A percentile compares a stretch with the other conserved stretches of the same genome.
These are phyloP conservation scores for Gallinago jamesoni DNA, from an alignment of 2,113 vertebrate genomes.

Conservation along the genomic window DNA sequence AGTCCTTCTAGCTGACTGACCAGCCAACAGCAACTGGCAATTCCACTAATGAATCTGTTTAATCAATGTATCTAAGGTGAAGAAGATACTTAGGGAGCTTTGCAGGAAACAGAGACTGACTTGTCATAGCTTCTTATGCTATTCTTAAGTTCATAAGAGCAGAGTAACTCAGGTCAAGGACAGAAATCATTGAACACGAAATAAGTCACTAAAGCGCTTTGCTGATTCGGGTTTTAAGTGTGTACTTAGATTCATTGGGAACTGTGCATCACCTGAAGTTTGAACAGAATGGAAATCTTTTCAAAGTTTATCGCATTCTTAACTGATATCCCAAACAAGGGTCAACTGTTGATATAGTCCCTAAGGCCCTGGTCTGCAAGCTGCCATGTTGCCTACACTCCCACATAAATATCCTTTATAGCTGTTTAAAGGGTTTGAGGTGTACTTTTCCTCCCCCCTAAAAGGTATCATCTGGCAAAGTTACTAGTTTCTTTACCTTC, in stretches of 20 bases:
- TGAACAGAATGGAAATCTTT: neutral
- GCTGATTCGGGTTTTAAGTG: neutral
- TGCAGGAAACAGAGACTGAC: neutral
- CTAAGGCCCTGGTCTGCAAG: neutral
- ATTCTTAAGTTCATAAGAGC: neutral
- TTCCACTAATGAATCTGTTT: slow-evolving; percentile 25
- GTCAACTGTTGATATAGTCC: neutral
- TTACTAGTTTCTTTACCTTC: neutral
- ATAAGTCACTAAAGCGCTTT: neutral
- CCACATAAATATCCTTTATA: neutral
- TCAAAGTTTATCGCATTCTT: neutral
- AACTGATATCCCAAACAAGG: neutral
- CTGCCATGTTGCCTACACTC: neutral
- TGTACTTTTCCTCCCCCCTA: fast-evolving
- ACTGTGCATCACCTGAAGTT: neutral
- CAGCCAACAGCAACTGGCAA: neutral
- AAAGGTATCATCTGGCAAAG: neutral
- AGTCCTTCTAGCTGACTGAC: neutral
- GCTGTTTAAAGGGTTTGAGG: neutral
- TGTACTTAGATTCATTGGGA: neutral
- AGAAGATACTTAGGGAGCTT: neutral
- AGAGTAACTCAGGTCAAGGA: neutral
- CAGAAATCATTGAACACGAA: neutral
- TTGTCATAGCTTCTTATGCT: neutral
- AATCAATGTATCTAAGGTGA: slow-evolving; percentile 6